A percentile compares a stretch with the other conserved stretches of the same genome.
phyloP scores from a whole-genome alignment of 1,140 invertebrate genomes.

The Myzus persicae region DNA sequence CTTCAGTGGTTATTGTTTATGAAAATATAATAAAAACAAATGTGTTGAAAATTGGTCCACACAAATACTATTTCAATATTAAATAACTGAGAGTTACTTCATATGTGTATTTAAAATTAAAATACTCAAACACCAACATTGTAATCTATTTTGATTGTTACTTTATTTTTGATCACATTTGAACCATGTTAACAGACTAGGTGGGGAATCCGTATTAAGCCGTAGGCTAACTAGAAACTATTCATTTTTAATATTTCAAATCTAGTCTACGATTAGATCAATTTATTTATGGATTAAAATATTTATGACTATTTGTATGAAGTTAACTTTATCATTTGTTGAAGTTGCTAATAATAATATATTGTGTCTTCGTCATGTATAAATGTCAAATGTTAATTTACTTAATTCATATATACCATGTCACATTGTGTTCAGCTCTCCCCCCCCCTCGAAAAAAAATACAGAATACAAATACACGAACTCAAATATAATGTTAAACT shows the following conservation, averaged over 20 bases:
- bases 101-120: neutral
- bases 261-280: neutral
- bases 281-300: neutral
- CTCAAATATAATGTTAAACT: neutral
- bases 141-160: too few species aligned
- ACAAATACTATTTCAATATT: neutral
- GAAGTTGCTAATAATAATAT: neutral
- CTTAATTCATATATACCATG: neutral
- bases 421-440: neutral
- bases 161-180: too few species aligned
- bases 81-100: neutral
- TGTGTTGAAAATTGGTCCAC: neutral
- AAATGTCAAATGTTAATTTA: too few species aligned
- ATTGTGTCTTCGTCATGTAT: neutral
- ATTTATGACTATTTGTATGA: neutral
- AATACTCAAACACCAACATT: too few species aligned
- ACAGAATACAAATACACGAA: neutral
- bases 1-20: constrained; percentile 25
- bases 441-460: too few species aligned
- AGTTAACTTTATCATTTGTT: too few species aligned
- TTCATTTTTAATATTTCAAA: neutral
- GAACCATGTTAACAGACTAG: too few species aligned
- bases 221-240: neutral
- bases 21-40: neutral
- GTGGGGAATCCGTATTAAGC: neutral